phyloP scores from a whole-genome alignment of 2,888 invertebrate genomes.

The Leptinotarsa peninsularis region DNA sequence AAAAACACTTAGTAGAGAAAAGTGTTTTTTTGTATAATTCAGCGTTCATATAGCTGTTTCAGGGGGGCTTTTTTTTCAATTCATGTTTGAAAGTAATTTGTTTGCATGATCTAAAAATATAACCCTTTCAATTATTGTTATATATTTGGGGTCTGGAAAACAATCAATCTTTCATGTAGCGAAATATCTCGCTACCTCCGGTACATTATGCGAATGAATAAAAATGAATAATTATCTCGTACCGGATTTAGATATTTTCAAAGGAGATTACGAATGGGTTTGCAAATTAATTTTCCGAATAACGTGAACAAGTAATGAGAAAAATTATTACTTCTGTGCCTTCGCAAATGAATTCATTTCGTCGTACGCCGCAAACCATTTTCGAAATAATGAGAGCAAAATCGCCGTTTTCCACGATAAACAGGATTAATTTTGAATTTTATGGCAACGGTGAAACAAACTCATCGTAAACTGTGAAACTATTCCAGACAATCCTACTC shows the following conservation, averaged over 20 bases:
- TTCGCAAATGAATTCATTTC: neutral
- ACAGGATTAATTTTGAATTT: neutral
- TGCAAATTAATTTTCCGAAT: neutral
- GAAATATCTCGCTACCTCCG: neutral
- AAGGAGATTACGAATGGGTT: neutral
- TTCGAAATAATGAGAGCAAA: neutral
- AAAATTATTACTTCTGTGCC: neutral
- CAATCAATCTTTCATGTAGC: neutral
- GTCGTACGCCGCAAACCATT: neutral
- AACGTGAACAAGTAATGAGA: neutral
- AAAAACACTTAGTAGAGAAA: too few relatives aligned
- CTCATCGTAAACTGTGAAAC: neutral
- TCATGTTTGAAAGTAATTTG: too few relatives aligned
- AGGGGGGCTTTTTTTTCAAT: too few relatives aligned
- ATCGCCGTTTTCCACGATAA: neutral
- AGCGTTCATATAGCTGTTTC: too few relatives aligned
- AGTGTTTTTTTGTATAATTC: too few relatives aligned
- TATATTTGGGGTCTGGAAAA: neutral
- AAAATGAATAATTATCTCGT: neutral
- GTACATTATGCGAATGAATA: neutral
- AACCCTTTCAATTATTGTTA: too few relatives aligned
- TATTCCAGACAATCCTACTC: too few relatives aligned
- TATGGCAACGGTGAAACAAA: neutral
- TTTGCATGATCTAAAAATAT: too few relatives aligned
- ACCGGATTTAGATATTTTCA: neutral